Evolutionary conservation across 2,797 vertebrate genomes (phyloP), one percentile per base, ranked within the genome.

Genomic region (Vespertilio murinus): DNA sequence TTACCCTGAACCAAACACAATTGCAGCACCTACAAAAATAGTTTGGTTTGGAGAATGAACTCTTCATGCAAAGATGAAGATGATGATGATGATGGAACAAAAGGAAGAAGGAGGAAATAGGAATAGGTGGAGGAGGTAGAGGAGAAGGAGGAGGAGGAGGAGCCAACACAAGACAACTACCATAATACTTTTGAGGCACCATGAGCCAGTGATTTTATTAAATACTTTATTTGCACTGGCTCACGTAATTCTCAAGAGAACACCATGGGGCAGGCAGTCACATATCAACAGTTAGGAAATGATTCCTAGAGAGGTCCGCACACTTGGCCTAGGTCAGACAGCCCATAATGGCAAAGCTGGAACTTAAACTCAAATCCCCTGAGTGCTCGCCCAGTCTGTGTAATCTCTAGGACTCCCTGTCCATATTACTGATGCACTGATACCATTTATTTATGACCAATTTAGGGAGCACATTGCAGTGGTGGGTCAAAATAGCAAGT

Each of bases 231-330:
- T 49, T 64, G 11, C 35, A 59, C 1, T 14, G 14, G 56, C 30
- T 81, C 69, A 16, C 18, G 49, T 40, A 49, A 70, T 14, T 54
- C 42, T 65, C 95, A 59, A 12, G 30, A 64, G 75, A 85, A 73
- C 1, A 13, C 56, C n/a, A 18, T 3, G 52, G 59, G 30, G 22
- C 45, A 82, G 64, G 56, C 20, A 30, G 8, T 42, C 18, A 33
- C 5, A 10, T 20, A 33, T 13, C 33, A 45, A 82, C 8, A 40
- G 22, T 8, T 11, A 59, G n/a, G 22, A 87, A 78, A 47, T 10
- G 47, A 74, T 54, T 42, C 67, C 33, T 14, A 11, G 3, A 75
- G 28, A 6, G 12, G 18, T 40, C 47, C 65, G 28, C 25, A 77
- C 22, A 54, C n/a, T 59, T 38, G 64, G 64, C 38, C 10, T 82